phyloP scores from a whole-genome alignment of 2,888 invertebrate species.

The Lampropteryx suffumata region DNA sequence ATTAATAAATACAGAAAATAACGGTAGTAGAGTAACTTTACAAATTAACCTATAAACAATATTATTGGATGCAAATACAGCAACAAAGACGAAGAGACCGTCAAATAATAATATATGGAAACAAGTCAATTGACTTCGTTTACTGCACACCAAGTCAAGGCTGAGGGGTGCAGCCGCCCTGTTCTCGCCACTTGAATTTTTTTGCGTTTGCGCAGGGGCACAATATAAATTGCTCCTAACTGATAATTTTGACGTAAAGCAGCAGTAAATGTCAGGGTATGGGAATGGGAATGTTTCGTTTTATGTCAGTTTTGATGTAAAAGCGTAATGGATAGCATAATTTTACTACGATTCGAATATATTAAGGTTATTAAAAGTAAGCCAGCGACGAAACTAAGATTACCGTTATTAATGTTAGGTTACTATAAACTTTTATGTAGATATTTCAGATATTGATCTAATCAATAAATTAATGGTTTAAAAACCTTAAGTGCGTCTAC shows the following conservation, averaged over 20 bases:
- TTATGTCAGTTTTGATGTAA: slow-evolving; percentile 67
- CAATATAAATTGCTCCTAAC: slow-evolving; percentile 73
- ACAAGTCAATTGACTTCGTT: slow-evolving; percentile 74
- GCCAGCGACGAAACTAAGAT: no score
- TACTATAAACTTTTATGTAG: no score
- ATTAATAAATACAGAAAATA: no score
- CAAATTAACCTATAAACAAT: slow-evolving; percentile 25
- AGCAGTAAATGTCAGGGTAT: slow-evolving; percentile 70
- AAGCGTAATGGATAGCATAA: slow-evolving; percentile 59
- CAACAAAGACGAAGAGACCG: slow-evolving; percentile 36
- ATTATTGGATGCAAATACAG: slow-evolving; percentile 21
- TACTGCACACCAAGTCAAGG: slow-evolving; percentile 40
- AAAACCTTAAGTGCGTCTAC: no score
- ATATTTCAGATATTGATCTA: no score
- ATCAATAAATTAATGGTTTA: no score
- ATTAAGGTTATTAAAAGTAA: slow-evolving; percentile 3
- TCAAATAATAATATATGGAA: slow-evolving; percentile 64
- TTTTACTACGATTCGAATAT: slow-evolving; percentile 16
- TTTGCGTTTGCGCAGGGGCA: slow-evolving; percentile 63
- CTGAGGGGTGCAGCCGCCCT: slow-evolving; percentile 39
- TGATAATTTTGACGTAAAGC: slow-evolving; percentile 80
- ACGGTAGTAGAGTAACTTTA: not conserved
- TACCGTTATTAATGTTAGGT: no score
- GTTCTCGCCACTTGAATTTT: slow-evolving; percentile 65
- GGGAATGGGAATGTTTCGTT: slow-evolving; percentile 57